Base-by-base conservation (phyloP, 2,888 invertebrate genomes). In the Synanthedon myopaeformis region DNA sequence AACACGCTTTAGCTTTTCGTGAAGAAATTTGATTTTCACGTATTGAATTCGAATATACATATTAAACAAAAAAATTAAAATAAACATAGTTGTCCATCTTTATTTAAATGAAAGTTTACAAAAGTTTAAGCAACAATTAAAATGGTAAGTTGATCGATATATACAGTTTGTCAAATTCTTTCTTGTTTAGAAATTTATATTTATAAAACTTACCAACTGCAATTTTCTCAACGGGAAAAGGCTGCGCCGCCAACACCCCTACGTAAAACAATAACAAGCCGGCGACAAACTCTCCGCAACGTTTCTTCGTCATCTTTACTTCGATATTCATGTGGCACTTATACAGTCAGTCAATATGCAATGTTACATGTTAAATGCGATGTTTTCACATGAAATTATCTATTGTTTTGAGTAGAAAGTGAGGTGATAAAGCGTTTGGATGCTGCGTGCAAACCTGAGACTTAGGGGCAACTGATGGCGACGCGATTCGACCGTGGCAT, bases 401-500 rank as follows among this genome's bases (percentile, higher is more conserved):
- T 14, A 23, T 10, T 62, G 63, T 67, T 60, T 65, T 58, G 60
- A 58, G 55, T 55, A 55, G 60, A 67, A 65, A 65, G 63, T 61
- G 60, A 66, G 56, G 59, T 64, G 70, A 66, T 72, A 72, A 72
- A 70, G 62, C 61, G 69, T 64, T 64, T 70, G 77, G 80, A 84
- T 84, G 84, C 82, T 85, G 83, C 72, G 84, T 72, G 73, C 84
- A 78, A 84, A 83, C 81, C 82, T 82, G 80, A 79, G 84, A 83
- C 85, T 83, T 78, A 69, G 79, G 79, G 82, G 78, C 86, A 77
- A 86, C 86, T 86, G 83, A 78, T 76, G 78, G 73, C 71, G 67
- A 56, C 57, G 60, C 59, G 70, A 64, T 70, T 68, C 68, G 64
- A 58, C 57, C 53, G 81, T 75, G 73, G 80, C 75, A 68, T 75